These are phyloP conservation scores for Cyprinella venusta DNA, from an alignment of 2,797 vertebrate genomes.

Conservation along the genomic window DNA sequence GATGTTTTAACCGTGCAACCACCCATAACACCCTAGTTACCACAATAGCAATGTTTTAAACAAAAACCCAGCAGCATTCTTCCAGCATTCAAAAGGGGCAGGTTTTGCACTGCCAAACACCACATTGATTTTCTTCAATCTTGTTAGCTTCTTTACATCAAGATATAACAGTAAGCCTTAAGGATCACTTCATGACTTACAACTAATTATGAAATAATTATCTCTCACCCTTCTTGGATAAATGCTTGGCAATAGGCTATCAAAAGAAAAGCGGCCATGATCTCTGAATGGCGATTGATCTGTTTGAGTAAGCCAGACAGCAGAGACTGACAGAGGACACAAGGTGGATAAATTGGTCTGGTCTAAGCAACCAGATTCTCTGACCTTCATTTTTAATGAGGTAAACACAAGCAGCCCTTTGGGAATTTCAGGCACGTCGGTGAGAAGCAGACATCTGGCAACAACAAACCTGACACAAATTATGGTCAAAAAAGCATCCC, in stretches of 20 bases:
- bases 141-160: not conserved
- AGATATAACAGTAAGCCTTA: not conserved
- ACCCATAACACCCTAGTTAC: not conserved
- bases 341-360: slow-evolving; percentile 52
- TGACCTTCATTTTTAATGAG: slow-evolving; percentile 61
- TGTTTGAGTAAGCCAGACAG: slow-evolving; percentile 47
- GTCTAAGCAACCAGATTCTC: slow-evolving; percentile 50
- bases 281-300: slow-evolving; percentile 38
- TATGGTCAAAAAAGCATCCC: slow-evolving; percentile 17
- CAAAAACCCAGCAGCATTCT: too few species aligned
- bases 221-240: not conserved
- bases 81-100: too few species aligned
- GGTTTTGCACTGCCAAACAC: not conserved
- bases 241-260: slow-evolving; percentile 32
- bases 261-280: slow-evolving; percentile 11
- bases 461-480: slow-evolving; percentile 44
- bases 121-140: not conserved
- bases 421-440: slow-evolving; percentile 32
- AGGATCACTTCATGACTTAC: not conserved
- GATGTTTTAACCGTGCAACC: not conserved
- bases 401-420: slow-evolving; percentile 53
- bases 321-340: slow-evolving; percentile 47
- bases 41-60: not conserved
- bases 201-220: not conserved
- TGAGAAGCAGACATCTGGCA: slow-evolving; percentile 54